Conservation (phyloP, 2,113 vertebrate genomes). For the Xiphorhynchus elegans region DNA sequence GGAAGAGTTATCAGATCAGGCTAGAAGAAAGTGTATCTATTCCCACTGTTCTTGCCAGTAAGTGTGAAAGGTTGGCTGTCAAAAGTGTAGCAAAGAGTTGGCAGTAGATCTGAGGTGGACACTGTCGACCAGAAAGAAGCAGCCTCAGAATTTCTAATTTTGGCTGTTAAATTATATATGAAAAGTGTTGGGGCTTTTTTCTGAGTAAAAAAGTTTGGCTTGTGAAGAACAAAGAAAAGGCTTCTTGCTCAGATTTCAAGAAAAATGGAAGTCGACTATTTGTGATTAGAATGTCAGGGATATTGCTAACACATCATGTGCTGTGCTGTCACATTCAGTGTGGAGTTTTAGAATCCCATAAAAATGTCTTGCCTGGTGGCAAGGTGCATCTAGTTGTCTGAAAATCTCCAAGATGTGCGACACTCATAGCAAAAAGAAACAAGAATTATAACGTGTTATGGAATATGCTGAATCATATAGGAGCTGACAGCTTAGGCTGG, state of each 20-base stretch:
- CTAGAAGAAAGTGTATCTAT: background rate
- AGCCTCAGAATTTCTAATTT: background rate
- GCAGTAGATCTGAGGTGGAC: background rate
- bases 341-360: background rate
- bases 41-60: background rate
- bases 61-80: background rate
- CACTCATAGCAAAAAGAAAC: background rate
- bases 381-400: background rate
- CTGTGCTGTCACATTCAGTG: background rate
- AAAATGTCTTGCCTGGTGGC: background rate
- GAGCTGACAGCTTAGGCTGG: background rate
- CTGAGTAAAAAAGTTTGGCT: background rate
- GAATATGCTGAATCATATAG: background rate
- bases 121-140: background rate
- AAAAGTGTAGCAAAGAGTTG: background rate
- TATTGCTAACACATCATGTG: background rate
- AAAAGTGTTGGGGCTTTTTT: background rate
- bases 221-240: background rate
- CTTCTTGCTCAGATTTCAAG: background rate
- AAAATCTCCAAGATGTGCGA: background rate
- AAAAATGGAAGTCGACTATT: background rate
- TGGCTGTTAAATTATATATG: background rate
- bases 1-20: background rate
- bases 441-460: background rate
- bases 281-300: accelerated